These are phyloP conservation scores for Tympanoctomys barrerae DNA, from an alignment of 2,797 vertebrate species.

Conservation along the genomic window DNA sequence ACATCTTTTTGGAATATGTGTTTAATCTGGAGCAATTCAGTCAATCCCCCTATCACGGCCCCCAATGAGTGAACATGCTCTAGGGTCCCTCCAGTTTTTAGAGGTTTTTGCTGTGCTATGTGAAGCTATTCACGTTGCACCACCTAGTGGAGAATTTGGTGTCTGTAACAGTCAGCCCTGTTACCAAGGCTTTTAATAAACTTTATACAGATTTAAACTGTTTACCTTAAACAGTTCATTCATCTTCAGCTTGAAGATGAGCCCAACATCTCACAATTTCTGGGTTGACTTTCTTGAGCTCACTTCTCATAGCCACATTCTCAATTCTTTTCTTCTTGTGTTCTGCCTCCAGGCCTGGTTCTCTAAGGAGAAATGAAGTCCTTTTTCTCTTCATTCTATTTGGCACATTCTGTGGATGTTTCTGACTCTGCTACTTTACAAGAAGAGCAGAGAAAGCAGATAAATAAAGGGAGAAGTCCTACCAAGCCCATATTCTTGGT, in stretches of 20 bases:
- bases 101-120: not conserved
- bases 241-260: not conserved
- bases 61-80: too few relatives aligned
- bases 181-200: not conserved
- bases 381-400: not conserved
- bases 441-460: too few relatives aligned
- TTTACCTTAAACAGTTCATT: not conserved
- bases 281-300: not conserved
- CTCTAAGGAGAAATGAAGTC: not conserved
- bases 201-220: not conserved
- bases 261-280: not conserved
- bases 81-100: not conserved
- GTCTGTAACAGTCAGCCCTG: accelerated
- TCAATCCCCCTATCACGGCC: too few relatives aligned
- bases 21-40: not conserved
- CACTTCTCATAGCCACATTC: not conserved
- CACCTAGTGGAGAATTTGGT: not conserved
- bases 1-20: not conserved
- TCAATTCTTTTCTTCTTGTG: not conserved
- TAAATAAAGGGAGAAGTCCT: not conserved
- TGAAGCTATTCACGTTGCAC: not conserved
- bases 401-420: not conserved
- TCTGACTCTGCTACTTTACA: not conserved
- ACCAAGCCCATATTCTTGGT: not conserved
- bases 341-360: not conserved